Evolutionary conservation across 2,113 vertebrate species (phyloP).

Genomic region (Serilophus lunatus): DNA sequence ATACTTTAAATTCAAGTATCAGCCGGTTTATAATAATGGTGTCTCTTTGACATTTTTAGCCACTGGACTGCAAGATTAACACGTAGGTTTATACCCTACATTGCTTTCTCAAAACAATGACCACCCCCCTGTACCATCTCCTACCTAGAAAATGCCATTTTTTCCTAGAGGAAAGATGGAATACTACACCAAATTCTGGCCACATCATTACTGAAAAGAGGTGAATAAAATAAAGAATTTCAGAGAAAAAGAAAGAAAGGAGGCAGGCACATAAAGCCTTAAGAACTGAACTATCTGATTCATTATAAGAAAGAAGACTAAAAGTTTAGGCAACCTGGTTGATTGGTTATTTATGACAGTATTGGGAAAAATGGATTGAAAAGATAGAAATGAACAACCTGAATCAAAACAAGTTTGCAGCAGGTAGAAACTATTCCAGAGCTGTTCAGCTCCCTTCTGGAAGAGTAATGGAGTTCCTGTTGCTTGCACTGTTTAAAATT

Average conservation of each 20-base stretch:
- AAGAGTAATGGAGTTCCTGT: background rate
- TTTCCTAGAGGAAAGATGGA: background rate
- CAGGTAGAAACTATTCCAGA: background rate
- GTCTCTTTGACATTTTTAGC: background rate
- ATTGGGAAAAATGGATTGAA: constrained; percentile 1
- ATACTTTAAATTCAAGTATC: background rate
- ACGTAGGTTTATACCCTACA: background rate
- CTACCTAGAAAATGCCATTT: background rate
- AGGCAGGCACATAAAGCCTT: background rate
- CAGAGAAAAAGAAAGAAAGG: background rate
- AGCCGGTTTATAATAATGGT: background rate
- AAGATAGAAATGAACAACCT: constrained; percentile 1
- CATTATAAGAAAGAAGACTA: background rate
- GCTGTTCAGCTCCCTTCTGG: background rate
- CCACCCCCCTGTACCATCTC: too few species aligned
- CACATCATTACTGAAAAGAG: background rate
- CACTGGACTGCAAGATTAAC: background rate
- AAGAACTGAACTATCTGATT: background rate
- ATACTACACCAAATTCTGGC: background rate
- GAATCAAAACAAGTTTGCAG: constrained; percentile 33
- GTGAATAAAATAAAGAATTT: background rate
- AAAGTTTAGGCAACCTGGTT: background rate
- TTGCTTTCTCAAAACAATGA: background rate
- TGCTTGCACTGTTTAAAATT: background rate
- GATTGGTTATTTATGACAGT: constrained; percentile 23